Evolutionary conservation across 2,113 vertebrate species (phyloP), one percentile per base, ranked within the genome.

Genomic region (Tylochromis polylepis): DNA sequence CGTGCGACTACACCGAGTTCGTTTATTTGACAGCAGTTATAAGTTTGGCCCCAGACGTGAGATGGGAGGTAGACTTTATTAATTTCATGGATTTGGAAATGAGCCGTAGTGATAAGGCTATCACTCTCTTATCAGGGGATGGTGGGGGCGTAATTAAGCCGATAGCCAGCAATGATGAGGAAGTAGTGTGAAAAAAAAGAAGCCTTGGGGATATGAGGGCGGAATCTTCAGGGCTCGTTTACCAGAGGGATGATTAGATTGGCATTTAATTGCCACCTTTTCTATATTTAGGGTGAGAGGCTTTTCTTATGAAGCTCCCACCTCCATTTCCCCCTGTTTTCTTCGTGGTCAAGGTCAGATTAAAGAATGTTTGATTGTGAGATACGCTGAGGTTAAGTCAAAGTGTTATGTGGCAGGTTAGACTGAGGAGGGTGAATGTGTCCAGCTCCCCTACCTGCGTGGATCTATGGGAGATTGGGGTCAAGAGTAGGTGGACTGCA

Each of bases 11-110:
- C 72, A 84, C 75, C 0, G 58, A 85, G 84, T 88, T 81, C 88
- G 83, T 41, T 20, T 83, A 65, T 16, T 77, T 87, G 89, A 92
- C 91, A 86, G 89, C 92, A 93, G 88, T 92, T 91, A 93, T 85
- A 91, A 94, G 94, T 92, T 92, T 88, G 89, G 84, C 82, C 87
- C 82, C 83, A 89, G 85, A 84, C 92, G 87, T 84, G 90, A 94
- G 91, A 88, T 51, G 75, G 87, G 90, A 92, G 93, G 92, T 88
- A 91, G 93, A 94, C 94, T 95, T 94, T 95, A 95, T 95, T 95
- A 93, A 95, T 95, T 95, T 95, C 95, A 94, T 93, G 93, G 95
- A 91, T 96, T 93, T 94, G 89, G 92, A 96, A 95, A 96, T 95
- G 95, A 96, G 94, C 93, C 90, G 83, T 93, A 94, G 91, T 87